Evolutionary conservation across 53 echinoderm and acorn worm species (phyloP).

Genomic region (Luidia sarsii): DNA sequence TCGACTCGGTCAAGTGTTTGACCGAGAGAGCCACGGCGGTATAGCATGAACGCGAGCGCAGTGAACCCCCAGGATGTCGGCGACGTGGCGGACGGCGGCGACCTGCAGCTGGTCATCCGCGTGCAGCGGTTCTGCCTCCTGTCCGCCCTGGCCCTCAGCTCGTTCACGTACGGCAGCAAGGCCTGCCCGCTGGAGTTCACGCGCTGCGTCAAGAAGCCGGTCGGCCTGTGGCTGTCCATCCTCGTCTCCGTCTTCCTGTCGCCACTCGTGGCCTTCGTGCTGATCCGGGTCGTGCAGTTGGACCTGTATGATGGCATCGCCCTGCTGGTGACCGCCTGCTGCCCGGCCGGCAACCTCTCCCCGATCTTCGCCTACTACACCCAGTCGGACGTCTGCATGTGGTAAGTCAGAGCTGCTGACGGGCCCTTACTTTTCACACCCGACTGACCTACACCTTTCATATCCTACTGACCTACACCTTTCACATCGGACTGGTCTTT

Average conservation of each 20-base stretch:
- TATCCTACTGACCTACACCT: neutral
- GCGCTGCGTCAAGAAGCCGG: conserved; percentile 16
- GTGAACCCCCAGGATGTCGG: no score
- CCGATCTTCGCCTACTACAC: conserved; percentile 34
- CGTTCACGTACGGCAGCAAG: conserved; percentile 1
- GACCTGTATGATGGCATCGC: neutral
- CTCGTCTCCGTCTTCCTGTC: neutral
- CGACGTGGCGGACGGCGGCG: no score
- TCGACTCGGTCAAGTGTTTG: no score
- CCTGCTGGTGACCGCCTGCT: conserved; percentile 11
- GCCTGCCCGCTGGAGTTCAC: conserved; percentile 16
- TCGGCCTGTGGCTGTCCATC: neutral
- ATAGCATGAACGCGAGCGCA: no score
- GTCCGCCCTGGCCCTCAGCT: neutral
- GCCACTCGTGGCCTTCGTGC: conserved; percentile 8
- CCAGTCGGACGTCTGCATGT: conserved; percentile 25
- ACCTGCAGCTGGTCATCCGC: neutral
- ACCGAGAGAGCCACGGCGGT: no score
- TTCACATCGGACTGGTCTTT: neutral
- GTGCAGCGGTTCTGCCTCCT: conserved; percentile 12
- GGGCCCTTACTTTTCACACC: no score
- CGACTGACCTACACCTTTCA: no score
- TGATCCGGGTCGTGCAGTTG: neutral
- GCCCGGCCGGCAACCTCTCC: conserved; percentile 17
- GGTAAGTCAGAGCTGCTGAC: no score